A percentile compares a stretch with the other conserved stretches of the same genome.
These are phyloP conservation scores for Anthophora plumipes DNA, from an alignment of 2,888 invertebrate genomes.

Conservation along the genomic window DNA sequence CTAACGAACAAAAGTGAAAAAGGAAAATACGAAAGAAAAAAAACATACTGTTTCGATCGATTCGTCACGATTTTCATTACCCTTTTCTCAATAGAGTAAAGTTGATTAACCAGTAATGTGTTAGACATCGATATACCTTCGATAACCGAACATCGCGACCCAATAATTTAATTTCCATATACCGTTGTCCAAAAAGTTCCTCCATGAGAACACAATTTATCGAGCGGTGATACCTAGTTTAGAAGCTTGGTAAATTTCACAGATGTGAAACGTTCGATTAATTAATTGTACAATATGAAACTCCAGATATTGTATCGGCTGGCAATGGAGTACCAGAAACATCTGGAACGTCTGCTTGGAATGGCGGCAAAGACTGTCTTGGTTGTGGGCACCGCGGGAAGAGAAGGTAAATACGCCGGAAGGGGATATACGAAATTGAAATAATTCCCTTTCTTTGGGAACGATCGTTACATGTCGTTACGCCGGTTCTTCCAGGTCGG, in stretches of 20 bases:
- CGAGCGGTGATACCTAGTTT: neutral
- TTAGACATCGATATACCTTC: conserved; percentile 39
- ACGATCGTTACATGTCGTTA: conserved; percentile 6
- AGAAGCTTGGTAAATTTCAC: conserved; percentile 5
- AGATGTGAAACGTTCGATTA: too few relatives aligned
- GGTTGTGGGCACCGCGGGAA: conserved; percentile 83
- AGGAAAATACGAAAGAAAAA: too few relatives aligned
- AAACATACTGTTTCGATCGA: neutral
- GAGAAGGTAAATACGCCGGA: conserved; percentile 77
- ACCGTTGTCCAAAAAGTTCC: conserved; percentile 19
- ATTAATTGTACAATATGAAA: too few relatives aligned
- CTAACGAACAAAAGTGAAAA: too few relatives aligned
- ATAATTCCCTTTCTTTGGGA: too few relatives aligned
- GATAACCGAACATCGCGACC: conserved; percentile 20
- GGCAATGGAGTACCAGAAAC: conserved; percentile 81
- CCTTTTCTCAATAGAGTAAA: too few relatives aligned
- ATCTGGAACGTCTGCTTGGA: conserved; percentile 82
- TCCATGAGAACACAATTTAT: conserved; percentile 29
- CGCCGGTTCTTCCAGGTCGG: conserved; percentile 76
- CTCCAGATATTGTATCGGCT: conserved; percentile 76
- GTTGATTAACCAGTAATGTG: neutral
- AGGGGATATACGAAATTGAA: neutral
- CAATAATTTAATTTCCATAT: conserved; percentile 28
- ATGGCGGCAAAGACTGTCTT: conserved; percentile 82
- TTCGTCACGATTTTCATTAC: neutral